Evolutionary conservation across 2,797 vertebrate genomes (phyloP).

Genomic region (Platyrinchus mystaceus): DNA sequence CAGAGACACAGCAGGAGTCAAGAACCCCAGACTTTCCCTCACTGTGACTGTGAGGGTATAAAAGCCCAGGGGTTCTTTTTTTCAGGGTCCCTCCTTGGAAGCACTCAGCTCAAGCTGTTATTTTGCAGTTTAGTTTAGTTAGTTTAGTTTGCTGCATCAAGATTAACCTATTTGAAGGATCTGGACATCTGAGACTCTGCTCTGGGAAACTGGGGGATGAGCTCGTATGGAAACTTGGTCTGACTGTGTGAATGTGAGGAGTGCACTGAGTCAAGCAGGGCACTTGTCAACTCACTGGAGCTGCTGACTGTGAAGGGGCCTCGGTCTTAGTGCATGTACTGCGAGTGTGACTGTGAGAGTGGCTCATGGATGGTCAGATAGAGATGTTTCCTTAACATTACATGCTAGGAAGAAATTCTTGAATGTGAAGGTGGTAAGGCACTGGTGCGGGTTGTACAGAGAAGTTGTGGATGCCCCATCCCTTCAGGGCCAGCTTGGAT

Average conservation of each 20-base stretch:
- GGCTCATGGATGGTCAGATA: background rate
- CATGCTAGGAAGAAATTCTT: background rate
- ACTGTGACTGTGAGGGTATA: background rate
- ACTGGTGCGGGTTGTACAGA: background rate
- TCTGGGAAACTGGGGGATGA: background rate
- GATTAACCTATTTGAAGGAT: background rate
- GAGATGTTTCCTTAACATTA: background rate
- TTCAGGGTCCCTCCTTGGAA: background rate
- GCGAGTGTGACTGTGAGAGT: background rate
- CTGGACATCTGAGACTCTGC: background rate
- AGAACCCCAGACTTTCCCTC: background rate
- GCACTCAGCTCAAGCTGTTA: background rate
- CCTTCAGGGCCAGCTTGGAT: background rate
- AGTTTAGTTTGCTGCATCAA: background rate
- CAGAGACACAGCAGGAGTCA: background rate
- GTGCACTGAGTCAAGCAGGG: background rate
- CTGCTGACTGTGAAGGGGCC: background rate
- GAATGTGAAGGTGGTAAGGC: background rate
- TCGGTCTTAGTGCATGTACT: background rate
- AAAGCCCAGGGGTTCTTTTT: background rate
- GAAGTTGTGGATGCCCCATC: background rate
- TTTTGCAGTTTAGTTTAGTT: background rate
- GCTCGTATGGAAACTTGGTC: background rate
- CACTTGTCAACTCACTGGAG: background rate
- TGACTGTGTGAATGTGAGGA: background rate